Base-by-base conservation (phyloP, 2,888 invertebrate genomes). In the Parthenolecanium corni region DNA sequence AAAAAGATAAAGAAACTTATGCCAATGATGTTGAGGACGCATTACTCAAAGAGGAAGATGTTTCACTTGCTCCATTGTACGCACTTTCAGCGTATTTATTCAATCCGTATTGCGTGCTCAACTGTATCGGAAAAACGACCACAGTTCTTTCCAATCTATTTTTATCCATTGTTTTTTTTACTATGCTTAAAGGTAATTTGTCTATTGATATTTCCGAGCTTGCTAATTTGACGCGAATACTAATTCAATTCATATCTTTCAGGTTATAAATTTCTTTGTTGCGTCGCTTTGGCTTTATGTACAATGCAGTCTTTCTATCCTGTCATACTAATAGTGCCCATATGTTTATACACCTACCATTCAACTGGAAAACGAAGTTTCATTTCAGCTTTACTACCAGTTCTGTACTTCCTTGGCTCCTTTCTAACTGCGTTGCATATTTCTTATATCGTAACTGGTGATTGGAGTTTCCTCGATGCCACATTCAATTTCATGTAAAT, bases 141-240 rank as follows among this genome's bases (percentile, higher is more conserved):
- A 91, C 91, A 1, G 88, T 91, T 12, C 83, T 94, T 68, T 86
- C 86, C 69, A 95, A 95, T 76, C 77, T 93, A n/a, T 78, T 87
- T 52, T 76, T 90, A 25, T 82, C 90, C 0, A 70, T 84, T 3
- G 80, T 84, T 54, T 76, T 94, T 36, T 81, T 82, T 71, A 81
- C 81, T 47, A 82, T 90, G 72, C 77, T 84, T 20, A 80, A 79
- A 72, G 77, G 79, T 77, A 70, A 68, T 20, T 46, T 36, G 18
- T 38, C 9, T 16, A 47, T 31, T 36, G 21, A 46, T 38, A 36
- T 20, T 16, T 12, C 14, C 18, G 31, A 21, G 24, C n/a, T 20
- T n/a, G n/a, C n/a, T n/a, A n/a, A 51, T 12, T 20, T 51, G 11
- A 6, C 12, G 21, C 23, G 9, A 14, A 9, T 51, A 23, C 58